Conservation (phyloP, 2,797 vertebrate species). For the Ara ararauna region DNA sequence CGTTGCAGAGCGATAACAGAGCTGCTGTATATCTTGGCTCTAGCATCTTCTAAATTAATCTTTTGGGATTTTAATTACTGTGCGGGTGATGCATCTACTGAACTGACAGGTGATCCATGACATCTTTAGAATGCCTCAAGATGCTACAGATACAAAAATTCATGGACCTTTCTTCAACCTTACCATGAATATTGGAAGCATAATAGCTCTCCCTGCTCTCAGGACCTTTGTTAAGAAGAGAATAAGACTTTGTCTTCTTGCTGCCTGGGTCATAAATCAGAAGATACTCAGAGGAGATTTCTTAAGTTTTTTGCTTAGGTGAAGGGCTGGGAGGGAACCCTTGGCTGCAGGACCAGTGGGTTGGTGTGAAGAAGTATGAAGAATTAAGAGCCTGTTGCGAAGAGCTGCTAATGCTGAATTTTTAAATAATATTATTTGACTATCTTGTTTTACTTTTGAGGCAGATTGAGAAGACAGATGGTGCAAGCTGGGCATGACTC, state of each 20-base stretch:
- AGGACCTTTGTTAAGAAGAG: not conserved
- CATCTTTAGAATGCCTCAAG: not conserved
- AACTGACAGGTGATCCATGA: not conserved
- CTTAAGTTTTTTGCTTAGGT: not conserved
- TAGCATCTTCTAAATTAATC: not conserved
- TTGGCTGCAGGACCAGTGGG: not conserved
- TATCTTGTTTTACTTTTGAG: not conserved
- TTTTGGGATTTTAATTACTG: constrained; percentile 14
- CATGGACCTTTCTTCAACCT: not conserved
- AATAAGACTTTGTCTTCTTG: not conserved
- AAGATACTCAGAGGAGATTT: not conserved
- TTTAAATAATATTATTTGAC: not conserved
- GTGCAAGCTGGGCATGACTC: not conserved
- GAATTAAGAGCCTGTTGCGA: not conserved
- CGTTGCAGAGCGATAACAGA: not conserved
- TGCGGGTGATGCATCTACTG: not conserved
- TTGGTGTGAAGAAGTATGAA: not conserved
- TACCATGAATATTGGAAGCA: not conserved
- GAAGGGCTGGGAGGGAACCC: not conserved
- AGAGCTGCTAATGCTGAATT: not conserved
- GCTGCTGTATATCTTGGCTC: not conserved
- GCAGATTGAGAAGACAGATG: not conserved
- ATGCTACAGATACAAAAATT: not conserved
- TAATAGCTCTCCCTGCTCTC: not conserved
- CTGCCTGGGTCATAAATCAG: not conserved